phyloP scores from a whole-genome alignment of 2,797 vertebrate genomes.

The Lithobates sylvaticus region DNA sequence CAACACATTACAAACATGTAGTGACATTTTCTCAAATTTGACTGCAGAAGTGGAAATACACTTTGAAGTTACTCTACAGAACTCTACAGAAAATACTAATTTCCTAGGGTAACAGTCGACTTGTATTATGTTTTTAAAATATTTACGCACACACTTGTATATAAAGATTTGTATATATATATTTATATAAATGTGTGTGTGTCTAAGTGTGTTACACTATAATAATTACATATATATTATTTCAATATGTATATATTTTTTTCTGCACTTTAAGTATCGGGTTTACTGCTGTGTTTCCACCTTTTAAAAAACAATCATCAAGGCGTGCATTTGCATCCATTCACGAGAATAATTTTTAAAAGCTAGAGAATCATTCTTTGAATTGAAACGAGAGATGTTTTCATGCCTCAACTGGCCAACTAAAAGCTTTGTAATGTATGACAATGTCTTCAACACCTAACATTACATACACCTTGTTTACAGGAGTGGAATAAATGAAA shows the following conservation, averaged over 20 bases:
- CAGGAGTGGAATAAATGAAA: conserved; percentile 57
- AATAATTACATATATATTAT: background rate
- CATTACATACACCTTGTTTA: conserved; percentile 61
- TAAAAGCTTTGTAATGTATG: conserved; percentile 63
- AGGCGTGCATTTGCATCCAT: conserved; percentile 25
- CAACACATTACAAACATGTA: too few species aligned
- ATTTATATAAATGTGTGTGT: background rate
- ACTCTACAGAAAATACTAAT: too few species aligned
- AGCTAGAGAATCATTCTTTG: conserved; percentile 34
- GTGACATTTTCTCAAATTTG: too few species aligned
- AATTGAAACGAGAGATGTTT: conserved; percentile 48
- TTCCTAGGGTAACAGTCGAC: background rate
- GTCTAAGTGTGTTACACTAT: background rate
- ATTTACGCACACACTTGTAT: background rate
- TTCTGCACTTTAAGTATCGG: background rate
- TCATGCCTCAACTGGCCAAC: conserved; percentile 58
- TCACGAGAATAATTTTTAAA: conserved; percentile 29
- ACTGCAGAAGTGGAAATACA: too few species aligned
- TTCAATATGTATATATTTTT: background rate
- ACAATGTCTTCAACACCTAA: conserved; percentile 60
- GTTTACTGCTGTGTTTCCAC: conserved; percentile 18
- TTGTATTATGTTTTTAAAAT: background rate
- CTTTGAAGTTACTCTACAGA: too few species aligned
- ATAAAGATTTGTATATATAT: too few species aligned
- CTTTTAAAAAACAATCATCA: conserved; percentile 24